Percentiles rank a stretch among this genome's conserved stretches.
These are phyloP conservation scores for Colletes latitarsis DNA, from an alignment of 1,140 invertebrate species.

Conservation along the genomic window DNA sequence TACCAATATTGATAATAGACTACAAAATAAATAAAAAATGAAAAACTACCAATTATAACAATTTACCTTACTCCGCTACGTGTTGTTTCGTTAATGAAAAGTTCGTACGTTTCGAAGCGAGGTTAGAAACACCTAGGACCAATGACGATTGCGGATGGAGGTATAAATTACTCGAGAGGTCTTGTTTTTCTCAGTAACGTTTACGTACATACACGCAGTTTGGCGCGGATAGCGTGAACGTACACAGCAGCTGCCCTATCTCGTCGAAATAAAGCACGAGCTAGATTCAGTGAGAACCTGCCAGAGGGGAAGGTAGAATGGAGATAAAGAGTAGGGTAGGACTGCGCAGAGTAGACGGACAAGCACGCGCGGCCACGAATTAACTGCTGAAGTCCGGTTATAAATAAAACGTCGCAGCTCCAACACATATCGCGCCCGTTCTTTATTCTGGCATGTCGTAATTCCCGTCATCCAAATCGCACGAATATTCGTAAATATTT, in stretches of 20 bases:
- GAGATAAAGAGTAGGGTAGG: conserved; percentile 17
- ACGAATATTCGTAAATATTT: conserved; percentile 58
- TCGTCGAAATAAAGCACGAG: conserved; percentile 51
- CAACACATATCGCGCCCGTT: conserved; percentile 22
- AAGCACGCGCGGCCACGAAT: conserved; percentile 43
- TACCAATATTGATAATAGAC: too few species aligned
- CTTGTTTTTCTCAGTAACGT: conserved; percentile 13
- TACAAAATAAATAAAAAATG: too few species aligned
- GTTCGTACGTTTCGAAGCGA: not conserved
- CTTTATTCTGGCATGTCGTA: conserved; percentile 16
- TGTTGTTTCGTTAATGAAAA: not conserved
- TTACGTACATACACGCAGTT: not conserved
- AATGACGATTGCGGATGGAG: conserved; percentile 33
- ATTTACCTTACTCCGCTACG: too few species aligned
- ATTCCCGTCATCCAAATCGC: conserved; percentile 45
- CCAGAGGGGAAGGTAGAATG: conserved; percentile 9
- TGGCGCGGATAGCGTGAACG: conserved; percentile 14
- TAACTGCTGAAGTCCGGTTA: conserved; percentile 65
- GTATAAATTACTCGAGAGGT: conserved; percentile 47
- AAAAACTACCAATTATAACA: too few species aligned
- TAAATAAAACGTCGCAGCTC: conserved; percentile 59
- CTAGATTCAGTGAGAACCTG: conserved; percentile 50
- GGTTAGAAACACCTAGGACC: too few species aligned
- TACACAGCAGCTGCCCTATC: conserved; percentile 24
- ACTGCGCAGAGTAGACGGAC: conserved; percentile 2